phyloP scores from a whole-genome alignment of 2,113 vertebrate genomes.

The Cryptotis parvus region DNA sequence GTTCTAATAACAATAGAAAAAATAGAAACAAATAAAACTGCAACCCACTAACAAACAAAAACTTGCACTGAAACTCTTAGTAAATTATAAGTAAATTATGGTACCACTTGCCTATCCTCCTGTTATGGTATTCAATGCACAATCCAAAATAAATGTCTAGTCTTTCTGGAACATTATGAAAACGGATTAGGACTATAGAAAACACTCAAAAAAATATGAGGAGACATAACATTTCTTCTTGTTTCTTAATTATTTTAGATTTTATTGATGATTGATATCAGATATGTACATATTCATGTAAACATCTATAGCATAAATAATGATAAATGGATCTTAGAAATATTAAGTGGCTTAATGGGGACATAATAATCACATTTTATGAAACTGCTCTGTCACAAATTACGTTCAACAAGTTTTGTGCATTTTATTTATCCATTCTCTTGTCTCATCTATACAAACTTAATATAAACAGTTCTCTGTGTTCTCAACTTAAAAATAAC shows the following conservation, averaged over 20 bases:
- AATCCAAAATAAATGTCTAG: no score
- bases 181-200: background rate
- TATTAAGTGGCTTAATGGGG: background rate
- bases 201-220: background rate
- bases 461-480: background rate
- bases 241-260: background rate
- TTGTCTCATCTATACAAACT: background rate
- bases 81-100: no score
- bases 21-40: no score
- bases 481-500: background rate
- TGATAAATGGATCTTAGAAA: background rate
- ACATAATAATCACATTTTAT: no score
- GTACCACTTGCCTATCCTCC: no score
- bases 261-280: background rate
- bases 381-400: background rate
- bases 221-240: no score
- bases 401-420: background rate
- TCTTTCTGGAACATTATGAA: background rate
- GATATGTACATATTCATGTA: accelerated
- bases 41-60: no score
- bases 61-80: no score
- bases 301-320: accelerated
- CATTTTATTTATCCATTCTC: background rate
- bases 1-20: no score
- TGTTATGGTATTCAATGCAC: no score